Conservation (phyloP, 2,888 invertebrate species). For the Tipula confusa region DNA sequence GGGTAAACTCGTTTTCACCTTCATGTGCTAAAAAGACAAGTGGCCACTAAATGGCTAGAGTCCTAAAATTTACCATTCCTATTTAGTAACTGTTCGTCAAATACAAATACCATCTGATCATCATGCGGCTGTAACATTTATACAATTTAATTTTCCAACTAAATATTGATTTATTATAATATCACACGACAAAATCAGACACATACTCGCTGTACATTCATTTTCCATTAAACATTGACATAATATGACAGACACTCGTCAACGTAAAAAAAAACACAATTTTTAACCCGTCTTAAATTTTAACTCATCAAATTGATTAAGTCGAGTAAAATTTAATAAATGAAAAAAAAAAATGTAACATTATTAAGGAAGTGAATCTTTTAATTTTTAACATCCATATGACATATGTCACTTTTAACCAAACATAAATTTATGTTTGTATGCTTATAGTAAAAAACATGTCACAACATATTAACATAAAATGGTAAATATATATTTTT, state of each 20-base stretch:
- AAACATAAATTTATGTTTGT: neutral
- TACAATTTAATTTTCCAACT: too few species aligned
- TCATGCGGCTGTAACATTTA: too few species aligned
- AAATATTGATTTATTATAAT: too few species aligned
- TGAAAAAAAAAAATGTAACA: neutral
- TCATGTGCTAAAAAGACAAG: too few species aligned
- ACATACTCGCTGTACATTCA: neutral
- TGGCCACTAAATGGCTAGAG: too few species aligned
- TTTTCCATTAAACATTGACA: neutral
- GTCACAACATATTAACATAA: neutral
- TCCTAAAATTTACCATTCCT: too few species aligned
- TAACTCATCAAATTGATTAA: neutral
- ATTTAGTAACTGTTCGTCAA: too few species aligned
- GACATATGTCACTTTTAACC: neutral
- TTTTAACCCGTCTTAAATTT: neutral
- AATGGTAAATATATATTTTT: neutral
- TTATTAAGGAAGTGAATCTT: slow-evolving; percentile 20
- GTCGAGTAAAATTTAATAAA: neutral
- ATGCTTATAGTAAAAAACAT: neutral
- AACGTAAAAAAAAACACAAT: neutral
- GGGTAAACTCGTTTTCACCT: too few species aligned
- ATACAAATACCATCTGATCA: too few species aligned
- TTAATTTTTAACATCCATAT: neutral
- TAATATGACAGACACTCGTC: neutral
- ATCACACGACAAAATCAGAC: too few species aligned